Base-by-base conservation (phyloP, 2,888 invertebrate species). In the Tridacna gigas region DNA sequence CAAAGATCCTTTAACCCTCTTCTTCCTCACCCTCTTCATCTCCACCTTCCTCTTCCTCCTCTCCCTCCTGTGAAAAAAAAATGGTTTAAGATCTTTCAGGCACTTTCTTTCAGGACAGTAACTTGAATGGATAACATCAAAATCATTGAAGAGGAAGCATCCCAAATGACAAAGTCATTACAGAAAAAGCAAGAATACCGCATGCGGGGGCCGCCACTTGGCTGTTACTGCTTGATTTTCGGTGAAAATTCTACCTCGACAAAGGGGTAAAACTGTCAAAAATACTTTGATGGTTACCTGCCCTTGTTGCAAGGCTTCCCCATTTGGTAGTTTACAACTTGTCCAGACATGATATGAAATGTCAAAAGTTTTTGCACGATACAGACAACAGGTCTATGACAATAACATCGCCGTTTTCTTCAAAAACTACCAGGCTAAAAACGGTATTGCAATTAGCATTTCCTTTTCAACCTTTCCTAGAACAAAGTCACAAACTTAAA, bases 11-110 rank as follows among this genome's bases (percentile, higher is more conserved):
- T 79, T 87, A 84, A 25, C 89, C 90, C 28, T 91, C 91, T 60
- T 90, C 91, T 25, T 89, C 91, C 65, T 88, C 91, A 5, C 86
- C 91, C 18, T 91, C 91, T 20, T 90, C 91, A 12, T 88, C 91
- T 65, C 83, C 91, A 20, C 86, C 91, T 51, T 88, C 91, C 11
- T 86, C 91, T 20, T 90, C 91, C 69, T 86, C 91, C 37, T 89
- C 90, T n/a, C 86, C 89, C 73, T 90, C 90, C 90, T 90, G 82
- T 78, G 85, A 69, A 76, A 56, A 79, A 80, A 18, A 81, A 4
- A 37, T 37, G n/a, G n/a, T n/a, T n/a, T 47, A 5, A 71, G 22
- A n/a, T 71, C 71, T 22, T 71, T 71, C 26, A 71, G 47, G 51
- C 71, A 71, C 22, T 25, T n/a, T 13, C 22, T 15, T 25, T 71